phyloP scores from a whole-genome alignment of 2,888 invertebrate genomes.

The Amiota mariae region DNA sequence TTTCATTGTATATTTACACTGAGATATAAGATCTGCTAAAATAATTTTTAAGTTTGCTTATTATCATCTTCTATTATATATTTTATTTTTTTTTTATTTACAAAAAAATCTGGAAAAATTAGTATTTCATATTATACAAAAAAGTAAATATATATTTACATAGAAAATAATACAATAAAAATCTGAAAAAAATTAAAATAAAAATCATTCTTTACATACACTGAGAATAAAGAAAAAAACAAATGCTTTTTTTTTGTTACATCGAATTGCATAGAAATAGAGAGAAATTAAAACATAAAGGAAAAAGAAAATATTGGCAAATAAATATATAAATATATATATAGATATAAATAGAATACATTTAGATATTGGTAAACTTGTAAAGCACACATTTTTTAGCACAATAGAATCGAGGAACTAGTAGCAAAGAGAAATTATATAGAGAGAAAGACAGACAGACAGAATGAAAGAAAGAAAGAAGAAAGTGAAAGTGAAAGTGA shows the following conservation, averaged over 20 bases:
- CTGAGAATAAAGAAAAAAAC: slow-evolving; percentile 2
- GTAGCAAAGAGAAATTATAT: slow-evolving; percentile 12
- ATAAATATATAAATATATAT: too few species aligned
- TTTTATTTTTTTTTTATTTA: too few species aligned
- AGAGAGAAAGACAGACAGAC: slow-evolving; percentile 30
- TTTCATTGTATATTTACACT: too few species aligned
- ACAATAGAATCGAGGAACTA: slow-evolving; percentile 18
- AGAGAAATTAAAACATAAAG: slow-evolving; percentile 11
- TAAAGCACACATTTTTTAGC: slow-evolving; percentile 11
- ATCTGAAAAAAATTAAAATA: not conserved
- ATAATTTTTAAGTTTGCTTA: too few species aligned
- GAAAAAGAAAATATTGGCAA: not conserved
- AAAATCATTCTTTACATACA: slow-evolving; percentile 20
- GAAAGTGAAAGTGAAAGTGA: not conserved
- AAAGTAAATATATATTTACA: slow-evolving; percentile 35
- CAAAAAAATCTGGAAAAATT: too few species aligned
- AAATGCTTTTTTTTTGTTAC: slow-evolving; percentile 18
- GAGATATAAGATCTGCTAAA: too few species aligned
- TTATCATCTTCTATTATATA: too few species aligned
- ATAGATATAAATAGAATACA: slow-evolving; percentile 15
- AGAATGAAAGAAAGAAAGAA: slow-evolving; percentile 11
- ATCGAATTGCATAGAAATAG: not conserved
- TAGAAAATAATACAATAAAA: slow-evolving; percentile 27
- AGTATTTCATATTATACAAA: too few species aligned
- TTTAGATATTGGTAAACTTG: slow-evolving; percentile 8